phyloP scores from a whole-genome alignment of 2,113 vertebrate genomes.

The Varanus komodoensis region DNA sequence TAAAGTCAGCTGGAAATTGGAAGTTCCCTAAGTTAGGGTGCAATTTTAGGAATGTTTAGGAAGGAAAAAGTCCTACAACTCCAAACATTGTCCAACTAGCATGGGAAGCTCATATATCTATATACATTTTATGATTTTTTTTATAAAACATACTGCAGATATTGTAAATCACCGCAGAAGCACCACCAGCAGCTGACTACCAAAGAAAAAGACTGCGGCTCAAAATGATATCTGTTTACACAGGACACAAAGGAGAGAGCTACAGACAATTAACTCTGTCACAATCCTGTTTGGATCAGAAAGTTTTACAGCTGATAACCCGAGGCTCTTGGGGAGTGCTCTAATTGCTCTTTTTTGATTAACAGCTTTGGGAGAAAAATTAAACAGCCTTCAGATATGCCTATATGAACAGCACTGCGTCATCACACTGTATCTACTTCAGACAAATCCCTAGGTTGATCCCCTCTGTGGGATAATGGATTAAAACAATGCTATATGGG shows the following conservation, averaged over 20 bases:
- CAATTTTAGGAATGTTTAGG: too few relatives aligned
- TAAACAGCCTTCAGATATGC: not conserved
- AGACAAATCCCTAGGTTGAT: not conserved
- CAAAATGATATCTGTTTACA: not conserved
- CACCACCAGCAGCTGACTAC: not conserved
- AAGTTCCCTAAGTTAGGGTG: too few relatives aligned
- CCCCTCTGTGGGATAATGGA: not conserved
- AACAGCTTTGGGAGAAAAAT: constrained; percentile 1
- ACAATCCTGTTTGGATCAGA: not conserved
- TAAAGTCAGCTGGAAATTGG: too few relatives aligned
- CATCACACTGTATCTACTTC: not conserved
- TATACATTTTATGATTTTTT: not conserved
- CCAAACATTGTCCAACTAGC: too few relatives aligned
- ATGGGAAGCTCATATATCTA: not conserved
- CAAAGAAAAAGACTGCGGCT: not conserved
- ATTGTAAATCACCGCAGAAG: not conserved
- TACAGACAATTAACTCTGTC: not conserved
- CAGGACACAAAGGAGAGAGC: not conserved
- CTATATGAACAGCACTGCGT: not conserved
- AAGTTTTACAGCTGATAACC: constrained; percentile 8
- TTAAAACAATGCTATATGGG: not conserved
- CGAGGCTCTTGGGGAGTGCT: not conserved
- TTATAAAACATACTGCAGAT: not conserved
- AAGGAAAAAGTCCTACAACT: too few relatives aligned
- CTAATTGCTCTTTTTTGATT: not conserved